A percentile compares a stretch with the other conserved stretches of the same genome.
These are phyloP conservation scores for Oreochromis aureus DNA, from an alignment of 2,113 vertebrate species.

Conservation along the genomic window DNA sequence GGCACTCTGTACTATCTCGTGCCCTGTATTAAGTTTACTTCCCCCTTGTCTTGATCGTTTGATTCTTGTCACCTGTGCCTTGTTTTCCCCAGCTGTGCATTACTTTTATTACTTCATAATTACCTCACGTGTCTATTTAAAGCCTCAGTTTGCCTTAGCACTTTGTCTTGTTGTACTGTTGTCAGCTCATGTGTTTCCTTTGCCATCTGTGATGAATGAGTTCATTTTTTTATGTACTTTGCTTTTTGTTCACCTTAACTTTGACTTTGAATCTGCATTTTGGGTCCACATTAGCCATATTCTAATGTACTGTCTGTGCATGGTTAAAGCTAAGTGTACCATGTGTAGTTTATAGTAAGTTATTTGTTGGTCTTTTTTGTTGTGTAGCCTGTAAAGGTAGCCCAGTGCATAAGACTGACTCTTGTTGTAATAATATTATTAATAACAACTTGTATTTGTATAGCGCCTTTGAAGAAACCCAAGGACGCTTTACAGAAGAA, in stretches of 20 bases:
- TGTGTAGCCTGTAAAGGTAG: background rate
- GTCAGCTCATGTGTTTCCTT: background rate
- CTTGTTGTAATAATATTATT: background rate
- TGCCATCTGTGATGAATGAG: background rate
- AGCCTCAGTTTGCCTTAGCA: background rate
- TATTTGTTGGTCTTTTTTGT: background rate
- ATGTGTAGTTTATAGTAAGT: background rate
- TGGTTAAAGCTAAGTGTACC: background rate
- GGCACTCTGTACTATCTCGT: background rate
- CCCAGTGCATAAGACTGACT: background rate
- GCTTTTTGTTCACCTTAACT: background rate
- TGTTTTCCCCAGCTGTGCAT: background rate
- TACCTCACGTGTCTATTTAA: background rate
- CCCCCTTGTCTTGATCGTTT: background rate
- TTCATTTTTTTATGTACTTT: background rate
- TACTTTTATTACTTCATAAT: background rate
- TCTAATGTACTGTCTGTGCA: background rate
- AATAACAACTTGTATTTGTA: background rate
- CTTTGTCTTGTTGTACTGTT: background rate
- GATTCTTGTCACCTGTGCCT: background rate
- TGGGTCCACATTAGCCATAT: background rate
- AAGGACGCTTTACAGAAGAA: background rate
- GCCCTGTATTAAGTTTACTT: background rate
- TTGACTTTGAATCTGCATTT: background rate
- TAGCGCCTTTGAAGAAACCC: background rate